These are phyloP conservation scores for Porites cylindrica DNA, from an alignment of 92 coral and sea anemone species.

Conservation along the genomic window DNA sequence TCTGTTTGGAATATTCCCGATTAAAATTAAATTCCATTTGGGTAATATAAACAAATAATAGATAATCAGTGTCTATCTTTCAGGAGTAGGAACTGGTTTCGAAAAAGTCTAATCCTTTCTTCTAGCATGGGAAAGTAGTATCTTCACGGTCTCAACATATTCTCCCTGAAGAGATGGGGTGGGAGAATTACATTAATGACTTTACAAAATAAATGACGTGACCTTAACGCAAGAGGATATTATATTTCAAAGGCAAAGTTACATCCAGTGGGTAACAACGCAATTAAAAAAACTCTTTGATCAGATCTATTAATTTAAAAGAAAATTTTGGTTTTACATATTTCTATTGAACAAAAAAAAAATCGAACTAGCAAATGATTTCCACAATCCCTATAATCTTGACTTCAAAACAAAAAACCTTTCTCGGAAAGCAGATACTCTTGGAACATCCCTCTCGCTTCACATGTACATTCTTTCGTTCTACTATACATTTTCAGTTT, in stretches of 20 bases:
- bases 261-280: slow-evolving; percentile 2
- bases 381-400: background rate
- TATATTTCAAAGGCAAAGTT: slow-evolving; percentile 30
- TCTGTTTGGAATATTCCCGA: slow-evolving; percentile 2
- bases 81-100: slow-evolving; percentile 2
- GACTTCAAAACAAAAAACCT: slow-evolving; percentile 15
- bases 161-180: slow-evolving; percentile 8
- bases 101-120: slow-evolving; percentile 20
- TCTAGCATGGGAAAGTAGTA: slow-evolving; percentile 18
- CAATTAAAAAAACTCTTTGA: background rate
- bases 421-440: slow-evolving; percentile 14
- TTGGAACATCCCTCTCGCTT: background rate
- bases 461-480: too few species aligned
- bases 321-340: background rate
- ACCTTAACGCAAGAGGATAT: slow-evolving; percentile 4
- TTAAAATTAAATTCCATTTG: slow-evolving; percentile 27
- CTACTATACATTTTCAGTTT: too few species aligned
- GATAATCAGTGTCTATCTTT: slow-evolving; percentile 22
- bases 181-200: slow-evolving; percentile 7
- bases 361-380: background rate
- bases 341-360: background rate
- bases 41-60: slow-evolving; percentile 8
- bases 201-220: background rate
- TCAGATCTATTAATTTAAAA: background rate
- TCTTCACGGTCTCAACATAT: slow-evolving; percentile 13